Conservation (phyloP, 1,140 invertebrate genomes). For the Drosophila arizonae region DNA sequence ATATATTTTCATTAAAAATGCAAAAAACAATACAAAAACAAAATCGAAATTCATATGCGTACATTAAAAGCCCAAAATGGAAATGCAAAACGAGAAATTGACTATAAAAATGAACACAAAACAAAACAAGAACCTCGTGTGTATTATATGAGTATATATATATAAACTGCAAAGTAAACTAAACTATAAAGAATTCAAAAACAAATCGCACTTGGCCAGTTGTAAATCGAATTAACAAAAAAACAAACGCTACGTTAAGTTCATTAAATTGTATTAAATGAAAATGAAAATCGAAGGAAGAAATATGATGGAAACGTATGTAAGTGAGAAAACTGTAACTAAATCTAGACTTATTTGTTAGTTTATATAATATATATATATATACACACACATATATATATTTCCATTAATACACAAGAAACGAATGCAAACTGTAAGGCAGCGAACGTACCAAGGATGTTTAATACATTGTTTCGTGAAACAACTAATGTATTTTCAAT, state of each 20-base stretch:
- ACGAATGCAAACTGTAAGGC: slow-evolving; percentile 49
- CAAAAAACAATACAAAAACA: slow-evolving; percentile 41
- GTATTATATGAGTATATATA: slow-evolving; percentile 59
- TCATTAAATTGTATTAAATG: slow-evolving; percentile 51
- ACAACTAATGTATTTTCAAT: slow-evolving; percentile 82
- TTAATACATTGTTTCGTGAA: slow-evolving; percentile 78
- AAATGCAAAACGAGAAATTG: slow-evolving; percentile 43
- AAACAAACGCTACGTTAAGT: slow-evolving; percentile 53
- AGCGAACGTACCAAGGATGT: slow-evolving; percentile 78
- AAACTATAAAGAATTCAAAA: slow-evolving; percentile 32
- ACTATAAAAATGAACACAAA: slow-evolving; percentile 33
- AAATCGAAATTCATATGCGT: slow-evolving; percentile 35
- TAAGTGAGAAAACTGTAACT: slow-evolving; percentile 77
- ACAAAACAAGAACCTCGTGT: slow-evolving; percentile 53
- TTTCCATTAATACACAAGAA: slow-evolving; percentile 63
- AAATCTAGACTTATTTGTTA: slow-evolving; percentile 80
- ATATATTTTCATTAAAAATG: slow-evolving; percentile 74
- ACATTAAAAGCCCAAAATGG: slow-evolving; percentile 21
- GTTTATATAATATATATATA: slow-evolving; percentile 46
- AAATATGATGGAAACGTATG: slow-evolving; percentile 39
- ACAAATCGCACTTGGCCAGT: slow-evolving; percentile 62
- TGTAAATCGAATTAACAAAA: slow-evolving; percentile 69
- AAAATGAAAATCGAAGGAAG: slow-evolving; percentile 40
- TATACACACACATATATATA: slow-evolving; percentile 47
- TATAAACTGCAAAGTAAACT: slow-evolving; percentile 46